These are phyloP conservation scores for Mormyrops boulengeri DNA, from an alignment of 2,797 vertebrate genomes.

Conservation along the genomic window DNA sequence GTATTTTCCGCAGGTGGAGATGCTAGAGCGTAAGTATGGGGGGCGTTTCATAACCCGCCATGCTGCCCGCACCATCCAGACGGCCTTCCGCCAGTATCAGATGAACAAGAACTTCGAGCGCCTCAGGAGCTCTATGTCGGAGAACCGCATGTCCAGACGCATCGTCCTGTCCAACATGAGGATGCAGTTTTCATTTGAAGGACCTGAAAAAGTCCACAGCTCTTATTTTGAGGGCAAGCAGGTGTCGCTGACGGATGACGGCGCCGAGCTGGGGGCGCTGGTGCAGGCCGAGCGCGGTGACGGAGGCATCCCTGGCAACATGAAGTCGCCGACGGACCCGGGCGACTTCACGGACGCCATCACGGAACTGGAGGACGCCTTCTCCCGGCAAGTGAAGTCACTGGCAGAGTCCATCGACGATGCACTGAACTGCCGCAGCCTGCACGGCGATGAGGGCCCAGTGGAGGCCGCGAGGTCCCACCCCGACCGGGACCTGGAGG, in stretches of 20 bases:
- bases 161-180: constrained; percentile 98
- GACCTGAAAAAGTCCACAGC: constrained; percentile 94
- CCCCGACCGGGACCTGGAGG: constrained; percentile 69
- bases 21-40: constrained; percentile 98
- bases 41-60: constrained; percentile 95
- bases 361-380: constrained; percentile 92
- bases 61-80: constrained; percentile 95
- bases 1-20: constrained; percentile 77
- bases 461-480: constrained; percentile 55
- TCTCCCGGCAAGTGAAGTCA: constrained; percentile 93
- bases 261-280: constrained; percentile 70
- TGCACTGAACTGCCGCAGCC: constrained; percentile 86
- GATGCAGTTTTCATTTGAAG: constrained; percentile 99
- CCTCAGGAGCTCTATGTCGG: constrained; percentile 95
- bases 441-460: constrained; percentile 77
- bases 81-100: constrained; percentile 97
- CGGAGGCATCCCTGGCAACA: constrained; percentile 58
- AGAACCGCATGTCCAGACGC: constrained; percentile 95
- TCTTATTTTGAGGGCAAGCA: constrained; percentile 96
- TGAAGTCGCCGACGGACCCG: constrained; percentile 71
- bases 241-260: constrained; percentile 79
- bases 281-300: constrained; percentile 69
- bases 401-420: constrained; percentile 95
- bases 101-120: constrained; percentile 99
- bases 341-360: constrained; percentile 87